These are phyloP conservation scores for Theretra japonica DNA, from an alignment of 2,888 invertebrate genomes.

Conservation along the genomic window DNA sequence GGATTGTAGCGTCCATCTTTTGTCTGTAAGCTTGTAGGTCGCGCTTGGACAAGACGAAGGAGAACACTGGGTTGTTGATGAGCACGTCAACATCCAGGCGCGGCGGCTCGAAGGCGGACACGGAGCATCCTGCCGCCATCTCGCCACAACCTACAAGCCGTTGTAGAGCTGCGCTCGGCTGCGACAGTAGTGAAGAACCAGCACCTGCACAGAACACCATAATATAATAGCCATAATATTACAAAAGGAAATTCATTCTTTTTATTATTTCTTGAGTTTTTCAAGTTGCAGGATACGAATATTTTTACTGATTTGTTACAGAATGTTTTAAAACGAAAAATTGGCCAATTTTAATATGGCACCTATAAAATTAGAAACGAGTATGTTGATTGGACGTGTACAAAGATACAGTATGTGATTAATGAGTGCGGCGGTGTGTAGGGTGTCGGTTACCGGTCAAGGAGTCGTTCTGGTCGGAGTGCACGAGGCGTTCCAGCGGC, in stretches of 20 bases:
- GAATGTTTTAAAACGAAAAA: too few species aligned
- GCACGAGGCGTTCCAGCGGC: constrained; percentile 77
- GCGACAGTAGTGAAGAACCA: constrained; percentile 92
- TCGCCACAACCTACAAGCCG: constrained; percentile 86
- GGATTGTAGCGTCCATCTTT: constrained; percentile 94
- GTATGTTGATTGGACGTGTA: too few species aligned
- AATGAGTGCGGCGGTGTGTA: background rate
- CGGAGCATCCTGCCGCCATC: constrained; percentile 51
- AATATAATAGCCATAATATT: too few species aligned
- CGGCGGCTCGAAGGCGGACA: constrained; percentile 73
- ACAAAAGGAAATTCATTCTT: too few species aligned
- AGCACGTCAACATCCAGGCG: constrained; percentile 82
- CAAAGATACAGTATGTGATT: too few species aligned
- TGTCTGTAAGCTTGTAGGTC: constrained; percentile 93
- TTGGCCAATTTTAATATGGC: too few species aligned
- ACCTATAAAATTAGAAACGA: too few species aligned
- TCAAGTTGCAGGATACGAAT: too few species aligned
- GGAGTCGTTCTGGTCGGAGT: constrained; percentile 65
- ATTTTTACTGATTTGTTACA: too few species aligned
- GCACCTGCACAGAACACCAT: constrained; percentile 78
- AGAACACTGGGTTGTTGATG: constrained; percentile 93
- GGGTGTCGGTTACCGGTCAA: constrained; percentile 69
- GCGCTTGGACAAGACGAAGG: constrained; percentile 93
- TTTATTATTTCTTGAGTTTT: too few species aligned
- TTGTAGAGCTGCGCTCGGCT: constrained; percentile 94